Conservation (phyloP, 2,797 vertebrate species). For the Eutrigla gurnardus region DNA sequence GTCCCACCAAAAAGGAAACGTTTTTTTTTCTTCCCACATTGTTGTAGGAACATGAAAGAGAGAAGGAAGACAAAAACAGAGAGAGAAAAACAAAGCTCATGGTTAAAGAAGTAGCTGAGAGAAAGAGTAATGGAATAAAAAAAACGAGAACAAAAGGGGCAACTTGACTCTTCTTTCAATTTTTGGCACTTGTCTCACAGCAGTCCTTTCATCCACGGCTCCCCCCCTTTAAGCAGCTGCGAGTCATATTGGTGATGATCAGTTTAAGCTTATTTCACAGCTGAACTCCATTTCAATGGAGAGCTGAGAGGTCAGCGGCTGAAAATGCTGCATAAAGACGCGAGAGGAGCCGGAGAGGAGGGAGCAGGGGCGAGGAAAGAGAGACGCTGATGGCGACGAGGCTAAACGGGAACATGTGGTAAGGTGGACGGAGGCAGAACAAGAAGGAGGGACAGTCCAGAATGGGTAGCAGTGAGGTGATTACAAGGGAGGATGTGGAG, state of each 20-base stretch:
- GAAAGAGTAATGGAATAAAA: background rate
- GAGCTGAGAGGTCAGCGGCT: constrained; percentile 6
- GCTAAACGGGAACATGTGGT: constrained; percentile 31
- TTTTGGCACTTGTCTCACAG: constrained; percentile 26
- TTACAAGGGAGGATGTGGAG: constrained; percentile 33
- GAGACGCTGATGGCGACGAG: constrained; percentile 23
- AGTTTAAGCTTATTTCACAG: constrained; percentile 55
- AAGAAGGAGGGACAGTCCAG: constrained; percentile 11
- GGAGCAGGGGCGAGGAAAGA: background rate
- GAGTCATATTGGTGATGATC: constrained; percentile 46
- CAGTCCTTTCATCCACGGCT: constrained; percentile 29
- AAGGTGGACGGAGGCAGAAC: constrained; percentile 27
- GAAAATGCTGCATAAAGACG: constrained; percentile 26
- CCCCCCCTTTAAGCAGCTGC: constrained; percentile 4
- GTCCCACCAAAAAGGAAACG: background rate
- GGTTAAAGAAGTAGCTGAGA: background rate
- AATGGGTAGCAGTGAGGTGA: constrained; percentile 18
- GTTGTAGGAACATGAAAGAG: background rate
- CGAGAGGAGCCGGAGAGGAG: background rate
- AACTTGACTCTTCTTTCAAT: constrained; percentile 9
- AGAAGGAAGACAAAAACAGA: background rate
- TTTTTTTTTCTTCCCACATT: constrained; percentile 8
- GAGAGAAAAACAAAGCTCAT: constrained; percentile 2
- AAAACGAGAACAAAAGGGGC: background rate
- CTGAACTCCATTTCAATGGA: constrained; percentile 41